Base-by-base conservation (phyloP, 2,888 invertebrate species). In the Ernsta delagoae region DNA sequence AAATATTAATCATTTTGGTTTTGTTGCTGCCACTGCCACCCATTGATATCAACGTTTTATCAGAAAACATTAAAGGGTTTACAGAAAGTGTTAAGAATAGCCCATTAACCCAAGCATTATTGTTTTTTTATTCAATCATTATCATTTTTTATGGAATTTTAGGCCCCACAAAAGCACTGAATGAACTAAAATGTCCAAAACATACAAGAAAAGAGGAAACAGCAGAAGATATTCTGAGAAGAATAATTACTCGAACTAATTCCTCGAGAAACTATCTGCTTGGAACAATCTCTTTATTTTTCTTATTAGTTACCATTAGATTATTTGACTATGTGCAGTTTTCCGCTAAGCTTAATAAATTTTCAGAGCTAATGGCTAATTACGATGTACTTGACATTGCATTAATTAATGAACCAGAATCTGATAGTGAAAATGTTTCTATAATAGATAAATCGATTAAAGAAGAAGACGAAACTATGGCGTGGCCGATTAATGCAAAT, bases 341-440 rank as follows among this genome's bases (percentile, higher is more conserved):
- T 82, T 85, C 89, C 77, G 88, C 88, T 3, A 90, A 87, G 74
- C 79, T 90, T 34, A 78, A 84, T 31, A 88, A 90, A 71, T 87
- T 90, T 71, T 85, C 85, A 5, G 78, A 84, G 75, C 77, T 89
- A 66, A 88, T 90, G 86, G 82, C 78, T 70, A 78, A 86, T 70
- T 89, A 86, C 73, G 78, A 88, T 71, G 71, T 89, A 41, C 70
- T 90, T 12, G 89, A 90, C 71, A 75, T 84, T 11, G 76, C 78
- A 1, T 74, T 76, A 34, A 72, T 70, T 31, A 75, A 78, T 48
- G 75, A 75, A 41, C 31, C 69, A 5, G 78, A 78, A 65, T 68
- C 71, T 4, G 74, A 70, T 16, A 56, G 50, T 41, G 67, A 72
- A 31, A 57, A 59, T 4, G 68, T 68, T 12, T 75, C 72, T 71